These are phyloP conservation scores for Squalus acanthias DNA, from an alignment of 2,797 vertebrate species.

Conservation along the genomic window DNA sequence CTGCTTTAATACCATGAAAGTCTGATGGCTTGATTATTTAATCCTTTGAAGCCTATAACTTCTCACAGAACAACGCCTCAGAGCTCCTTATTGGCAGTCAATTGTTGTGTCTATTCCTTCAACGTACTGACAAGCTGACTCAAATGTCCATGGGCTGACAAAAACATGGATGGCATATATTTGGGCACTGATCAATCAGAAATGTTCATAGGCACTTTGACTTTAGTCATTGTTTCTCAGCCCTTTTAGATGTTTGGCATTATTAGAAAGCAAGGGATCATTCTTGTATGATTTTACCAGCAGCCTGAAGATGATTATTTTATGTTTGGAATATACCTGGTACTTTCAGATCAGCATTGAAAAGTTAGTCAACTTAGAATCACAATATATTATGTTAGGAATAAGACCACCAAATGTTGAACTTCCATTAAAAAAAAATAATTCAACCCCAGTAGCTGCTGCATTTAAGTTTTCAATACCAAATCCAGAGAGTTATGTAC, in stretches of 20 bases:
- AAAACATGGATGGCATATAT: slow-evolving; percentile 27
- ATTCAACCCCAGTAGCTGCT: neutral
- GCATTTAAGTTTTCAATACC: neutral
- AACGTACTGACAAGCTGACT: neutral
- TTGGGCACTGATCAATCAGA: slow-evolving; percentile 5
- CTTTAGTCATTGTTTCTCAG: neutral
- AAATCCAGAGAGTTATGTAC: neutral
- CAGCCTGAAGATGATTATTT: neutral
- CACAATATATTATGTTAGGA: neutral
- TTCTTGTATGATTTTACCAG: neutral
- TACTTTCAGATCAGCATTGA: neutral
- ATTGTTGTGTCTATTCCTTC: slow-evolving; percentile 21
- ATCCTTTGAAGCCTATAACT: slow-evolving; percentile 33
- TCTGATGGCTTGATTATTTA: slow-evolving; percentile 35
- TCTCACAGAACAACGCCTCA: slow-evolving; percentile 10
- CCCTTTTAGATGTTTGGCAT: neutral
- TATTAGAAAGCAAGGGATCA: neutral
- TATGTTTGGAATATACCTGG: neutral
- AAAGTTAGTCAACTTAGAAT: neutral
- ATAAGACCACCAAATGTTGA: neutral
- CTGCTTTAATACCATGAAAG: slow-evolving; percentile 30
- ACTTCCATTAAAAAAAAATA: neutral
- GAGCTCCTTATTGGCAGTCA: slow-evolving; percentile 31
- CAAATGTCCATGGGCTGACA: slow-evolving; percentile 33
- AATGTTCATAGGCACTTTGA: neutral